Evolutionary conservation across 2,888 invertebrate genomes (phyloP).

Genomic region (Euphydryas editha): DNA sequence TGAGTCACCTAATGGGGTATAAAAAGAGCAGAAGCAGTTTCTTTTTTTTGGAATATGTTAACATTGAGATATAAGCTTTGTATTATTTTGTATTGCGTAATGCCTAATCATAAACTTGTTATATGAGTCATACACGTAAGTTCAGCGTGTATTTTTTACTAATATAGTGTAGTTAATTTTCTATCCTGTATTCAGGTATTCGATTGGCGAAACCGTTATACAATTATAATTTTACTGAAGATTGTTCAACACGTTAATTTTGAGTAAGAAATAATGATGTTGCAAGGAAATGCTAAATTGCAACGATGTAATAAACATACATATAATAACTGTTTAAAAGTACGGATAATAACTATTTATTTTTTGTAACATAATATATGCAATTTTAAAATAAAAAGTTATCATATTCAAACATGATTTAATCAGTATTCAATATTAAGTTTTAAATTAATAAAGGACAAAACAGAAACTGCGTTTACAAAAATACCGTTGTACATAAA

Average conservation of each 20-base stretch:
- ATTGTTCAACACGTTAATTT: neutral
- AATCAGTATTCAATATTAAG: no score
- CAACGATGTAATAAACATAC: no score
- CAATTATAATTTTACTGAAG: neutral
- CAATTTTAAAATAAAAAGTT: neutral
- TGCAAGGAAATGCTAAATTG: no score
- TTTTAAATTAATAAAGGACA: neutral
- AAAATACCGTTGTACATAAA: neutral
- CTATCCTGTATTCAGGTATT: neutral
- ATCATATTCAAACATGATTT: no score
- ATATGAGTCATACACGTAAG: neutral
- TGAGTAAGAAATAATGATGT: no score
- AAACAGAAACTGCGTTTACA: neutral
- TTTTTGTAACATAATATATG: neutral
- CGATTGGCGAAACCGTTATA: neutral
- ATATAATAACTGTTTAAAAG: no score
- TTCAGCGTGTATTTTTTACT: neutral
- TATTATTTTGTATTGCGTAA: slow-evolving; percentile 4
- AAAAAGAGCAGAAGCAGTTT: no score
- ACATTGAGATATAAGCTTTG: neutral
- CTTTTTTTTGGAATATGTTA: neutral
- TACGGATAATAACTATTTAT: neutral
- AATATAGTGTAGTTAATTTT: neutral
- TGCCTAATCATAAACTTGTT: neutral
- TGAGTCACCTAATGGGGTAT: no score